Evolutionary conservation across 2,113 vertebrate genomes (phyloP).

Genomic region (Tauraco erythrolophus): DNA sequence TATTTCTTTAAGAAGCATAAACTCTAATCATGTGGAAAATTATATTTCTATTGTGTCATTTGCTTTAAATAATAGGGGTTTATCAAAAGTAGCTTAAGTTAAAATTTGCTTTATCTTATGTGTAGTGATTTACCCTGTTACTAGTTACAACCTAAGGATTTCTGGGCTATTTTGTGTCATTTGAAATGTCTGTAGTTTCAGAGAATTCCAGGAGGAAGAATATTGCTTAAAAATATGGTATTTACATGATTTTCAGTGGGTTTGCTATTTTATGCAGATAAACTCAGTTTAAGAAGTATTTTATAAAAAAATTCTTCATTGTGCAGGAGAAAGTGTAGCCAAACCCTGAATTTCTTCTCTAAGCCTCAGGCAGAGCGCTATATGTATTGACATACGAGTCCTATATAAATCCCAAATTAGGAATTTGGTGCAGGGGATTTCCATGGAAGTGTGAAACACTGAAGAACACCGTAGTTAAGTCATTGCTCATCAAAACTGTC

Average conservation of each 20-base stretch:
- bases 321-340: background rate
- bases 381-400: background rate
- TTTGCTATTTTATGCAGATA: background rate
- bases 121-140: background rate
- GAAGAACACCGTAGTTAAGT: background rate
- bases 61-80: background rate
- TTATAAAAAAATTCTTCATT: background rate
- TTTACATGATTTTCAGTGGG: background rate
- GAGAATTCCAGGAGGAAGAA: background rate
- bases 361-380: background rate
- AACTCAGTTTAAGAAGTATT: background rate
- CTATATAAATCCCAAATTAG: background rate
- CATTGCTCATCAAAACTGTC: background rate
- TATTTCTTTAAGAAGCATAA: background rate
- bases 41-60: background rate
- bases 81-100: background rate
- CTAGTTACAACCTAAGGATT: background rate
- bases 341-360: background rate
- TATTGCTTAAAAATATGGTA: background rate
- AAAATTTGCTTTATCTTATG: background rate
- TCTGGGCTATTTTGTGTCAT: background rate
- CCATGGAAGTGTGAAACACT: background rate
- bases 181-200: background rate
- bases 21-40: background rate
- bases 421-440: background rate